Evolutionary conservation across 2,113 vertebrate species (phyloP).

Genomic region (Pollimyrus isidori): DNA sequence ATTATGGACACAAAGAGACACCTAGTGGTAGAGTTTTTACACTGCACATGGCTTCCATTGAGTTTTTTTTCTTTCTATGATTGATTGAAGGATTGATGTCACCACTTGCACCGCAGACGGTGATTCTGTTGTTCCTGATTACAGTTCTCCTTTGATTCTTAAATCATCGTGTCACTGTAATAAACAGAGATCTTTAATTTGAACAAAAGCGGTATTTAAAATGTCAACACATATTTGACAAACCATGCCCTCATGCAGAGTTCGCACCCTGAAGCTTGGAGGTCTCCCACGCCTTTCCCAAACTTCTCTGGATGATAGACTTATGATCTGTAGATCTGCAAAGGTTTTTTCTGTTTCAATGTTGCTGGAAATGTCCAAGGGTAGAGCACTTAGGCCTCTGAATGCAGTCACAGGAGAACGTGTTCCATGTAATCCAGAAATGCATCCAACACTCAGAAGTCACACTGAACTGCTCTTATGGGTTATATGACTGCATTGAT

Average conservation of each 20-base stretch:
- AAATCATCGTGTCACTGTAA: background rate
- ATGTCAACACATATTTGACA: background rate
- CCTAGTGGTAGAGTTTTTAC: background rate
- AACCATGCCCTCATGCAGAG: background rate
- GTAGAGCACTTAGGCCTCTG: background rate
- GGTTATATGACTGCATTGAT: background rate
- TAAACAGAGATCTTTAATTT: background rate
- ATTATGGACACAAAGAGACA: conserved; percentile 21
- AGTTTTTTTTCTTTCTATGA: background rate
- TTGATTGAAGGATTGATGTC: conserved; percentile 4
- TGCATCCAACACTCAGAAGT: background rate
- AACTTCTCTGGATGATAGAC: background rate
- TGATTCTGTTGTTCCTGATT: background rate
- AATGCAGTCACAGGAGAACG: background rate
- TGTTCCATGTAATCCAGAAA: background rate
- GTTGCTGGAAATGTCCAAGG: background rate
- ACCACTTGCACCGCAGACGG: background rate
- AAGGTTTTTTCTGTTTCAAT: background rate
- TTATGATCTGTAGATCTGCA: background rate
- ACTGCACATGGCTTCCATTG: background rate
- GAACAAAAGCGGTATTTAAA: background rate
- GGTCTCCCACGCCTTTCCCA: background rate
- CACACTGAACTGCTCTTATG: background rate
- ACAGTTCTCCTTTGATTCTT: background rate
- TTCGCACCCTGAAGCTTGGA: background rate